Evolutionary conservation across 2,888 invertebrate genomes (phyloP).

Genomic region (Girardia tigrina): DNA sequence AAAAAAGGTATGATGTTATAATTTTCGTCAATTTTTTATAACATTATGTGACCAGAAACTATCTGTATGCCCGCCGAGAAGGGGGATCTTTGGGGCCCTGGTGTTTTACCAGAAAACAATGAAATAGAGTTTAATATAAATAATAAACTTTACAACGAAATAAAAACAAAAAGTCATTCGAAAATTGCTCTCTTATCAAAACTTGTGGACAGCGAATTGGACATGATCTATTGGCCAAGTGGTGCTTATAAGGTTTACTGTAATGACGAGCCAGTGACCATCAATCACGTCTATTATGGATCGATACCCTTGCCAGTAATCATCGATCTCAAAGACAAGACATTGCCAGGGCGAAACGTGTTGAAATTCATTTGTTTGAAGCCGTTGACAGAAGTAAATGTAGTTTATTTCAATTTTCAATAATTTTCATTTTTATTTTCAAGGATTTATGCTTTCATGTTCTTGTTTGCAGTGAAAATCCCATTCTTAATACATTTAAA

Average conservation of each 20-base stretch:
- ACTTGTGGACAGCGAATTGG: background rate
- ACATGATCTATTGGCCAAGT: background rate
- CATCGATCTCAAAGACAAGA: background rate
- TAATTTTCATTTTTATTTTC: too few relatives aligned
- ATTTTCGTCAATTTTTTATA: too few relatives aligned
- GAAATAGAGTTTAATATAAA: background rate
- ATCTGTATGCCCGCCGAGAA: background rate
- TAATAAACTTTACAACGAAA: background rate
- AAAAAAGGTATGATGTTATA: too few relatives aligned
- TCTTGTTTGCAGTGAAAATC: too few relatives aligned
- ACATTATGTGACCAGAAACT: too few relatives aligned
- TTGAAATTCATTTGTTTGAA: background rate
- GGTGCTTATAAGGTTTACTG: background rate
- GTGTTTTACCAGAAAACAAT: background rate
- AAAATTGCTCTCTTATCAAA: background rate
- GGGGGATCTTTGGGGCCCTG: background rate
- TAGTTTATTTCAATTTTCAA: too few relatives aligned
- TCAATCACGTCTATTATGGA: background rate
- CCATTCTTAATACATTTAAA: too few relatives aligned
- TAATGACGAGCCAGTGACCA: background rate
- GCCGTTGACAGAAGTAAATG: too few relatives aligned
- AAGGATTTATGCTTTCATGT: too few relatives aligned
- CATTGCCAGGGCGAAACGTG: background rate
- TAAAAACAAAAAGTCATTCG: background rate
- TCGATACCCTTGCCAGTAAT: background rate